phyloP scores from a whole-genome alignment of 2,113 vertebrate genomes.

The Patagioenas fasciata region DNA sequence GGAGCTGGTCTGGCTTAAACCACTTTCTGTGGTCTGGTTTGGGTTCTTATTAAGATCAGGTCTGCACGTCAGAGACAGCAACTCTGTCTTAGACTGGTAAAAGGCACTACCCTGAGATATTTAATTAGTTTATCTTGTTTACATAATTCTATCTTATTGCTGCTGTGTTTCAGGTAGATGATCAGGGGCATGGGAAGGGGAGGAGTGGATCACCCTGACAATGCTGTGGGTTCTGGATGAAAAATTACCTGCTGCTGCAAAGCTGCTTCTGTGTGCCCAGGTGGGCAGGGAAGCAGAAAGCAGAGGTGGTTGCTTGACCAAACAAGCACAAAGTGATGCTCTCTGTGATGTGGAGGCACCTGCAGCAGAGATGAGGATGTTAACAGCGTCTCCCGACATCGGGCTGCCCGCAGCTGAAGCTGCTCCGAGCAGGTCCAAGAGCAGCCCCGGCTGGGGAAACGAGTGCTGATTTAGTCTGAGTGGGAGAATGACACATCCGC shows the following conservation, averaged over 20 bases:
- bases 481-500: background rate
- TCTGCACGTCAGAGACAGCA: background rate
- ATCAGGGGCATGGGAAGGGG: accelerated
- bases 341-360: background rate
- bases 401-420: background rate
- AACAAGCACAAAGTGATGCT: background rate
- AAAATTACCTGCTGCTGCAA: background rate
- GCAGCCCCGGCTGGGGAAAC: background rate
- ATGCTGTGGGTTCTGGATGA: background rate
- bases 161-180: background rate
- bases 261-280: background rate
- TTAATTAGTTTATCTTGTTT: background rate
- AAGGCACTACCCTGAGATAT: background rate
- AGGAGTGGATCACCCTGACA: background rate
- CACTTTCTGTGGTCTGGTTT: background rate
- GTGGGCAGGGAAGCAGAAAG: background rate
- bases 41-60: background rate
- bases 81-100: background rate
- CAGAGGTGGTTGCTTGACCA: background rate
- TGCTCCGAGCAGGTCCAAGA: background rate
- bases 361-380: background rate
- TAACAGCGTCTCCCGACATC: background rate
- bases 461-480: background rate
- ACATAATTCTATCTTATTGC: background rate
- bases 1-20: background rate